Evolutionary conservation across 2,113 vertebrate species (phyloP), one percentile per base, ranked within the genome.

Genomic region (Ranitomeya variabilis): DNA sequence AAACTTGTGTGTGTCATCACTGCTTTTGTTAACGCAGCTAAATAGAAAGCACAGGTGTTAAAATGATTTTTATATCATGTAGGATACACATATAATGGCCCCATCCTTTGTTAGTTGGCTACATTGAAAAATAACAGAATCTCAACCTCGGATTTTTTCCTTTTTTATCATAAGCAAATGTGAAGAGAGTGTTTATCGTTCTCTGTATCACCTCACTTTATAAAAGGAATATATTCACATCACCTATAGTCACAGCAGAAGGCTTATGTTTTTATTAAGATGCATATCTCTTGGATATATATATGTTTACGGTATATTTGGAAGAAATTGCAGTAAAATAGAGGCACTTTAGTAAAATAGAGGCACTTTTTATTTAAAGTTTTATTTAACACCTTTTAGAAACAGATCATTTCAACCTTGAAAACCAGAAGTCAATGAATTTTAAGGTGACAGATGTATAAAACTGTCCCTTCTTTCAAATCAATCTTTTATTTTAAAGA

Each of bases 11-110:
- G 64, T 69, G 62, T 87, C 77, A 87, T 87, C 78, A 87, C 64
- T 87, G 86, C 77, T 80, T 87, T 87, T 87, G 77, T 87, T 87
- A 87, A 79, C 64, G 11, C 76, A 87, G 85, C 85, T 87, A 87
- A 87, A 86, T 86, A 86, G 57, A 76, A 86, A 87, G 85, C 74
- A 55, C 77, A 87, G 77, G 86, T 87, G 86, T 71, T 80, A 80
- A 69, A 80, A 80, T 71, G 77, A 79, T 45, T 80, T 77, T 87
- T 80, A n/a, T 69, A 31, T 67, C 21, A 87, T 62, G 60, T 55
- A 80, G 77, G 86, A 80, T 80, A 80, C 60, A 80, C 76, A 57
- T 69, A 23, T 71, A 80, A 71, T 69, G 64, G 77, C 55, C 23
- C 77, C 11, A 64, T 57, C 76, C 76, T 59, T 31, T 69, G 85